Evolutionary conservation across 1,140 invertebrate species (phyloP).

Genomic region (Callitettix versicolor): DNA sequence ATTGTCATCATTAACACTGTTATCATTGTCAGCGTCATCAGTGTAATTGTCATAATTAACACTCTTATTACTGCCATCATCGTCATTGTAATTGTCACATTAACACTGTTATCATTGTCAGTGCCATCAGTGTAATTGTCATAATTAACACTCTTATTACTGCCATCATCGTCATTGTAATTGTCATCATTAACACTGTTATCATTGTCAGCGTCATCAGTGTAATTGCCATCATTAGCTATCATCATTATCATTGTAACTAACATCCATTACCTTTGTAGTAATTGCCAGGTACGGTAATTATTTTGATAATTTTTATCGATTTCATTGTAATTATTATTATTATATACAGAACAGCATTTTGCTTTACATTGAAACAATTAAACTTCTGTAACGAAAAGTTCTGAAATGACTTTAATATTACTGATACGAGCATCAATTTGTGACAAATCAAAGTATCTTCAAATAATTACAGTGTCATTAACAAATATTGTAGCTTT

Average conservation of each 20-base stretch:
- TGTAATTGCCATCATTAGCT: background rate
- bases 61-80: constrained; percentile 20
- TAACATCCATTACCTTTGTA: too few species aligned
- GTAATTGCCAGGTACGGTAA: too few species aligned
- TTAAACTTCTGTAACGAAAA: too few species aligned
- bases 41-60: constrained; percentile 15
- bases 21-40: constrained; percentile 15
- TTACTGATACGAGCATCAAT: too few species aligned
- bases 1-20: constrained; percentile 19
- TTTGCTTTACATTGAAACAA: too few species aligned
- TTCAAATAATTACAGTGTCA: too few species aligned
- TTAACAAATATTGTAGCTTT: too few species aligned
- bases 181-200: constrained; percentile 18
- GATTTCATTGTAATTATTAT: too few species aligned
- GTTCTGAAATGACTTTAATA: too few species aligned
- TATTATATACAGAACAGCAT: too few species aligned
- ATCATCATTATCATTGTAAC: background rate
- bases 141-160: background rate
- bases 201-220: constrained; percentile 1
- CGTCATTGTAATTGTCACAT: constrained; percentile 19
- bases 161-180: constrained; percentile 2
- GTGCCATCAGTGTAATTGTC: constrained; percentile 17
- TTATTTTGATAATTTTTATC: too few species aligned
- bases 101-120: constrained; percentile 22
- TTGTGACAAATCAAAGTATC: too few species aligned